phyloP scores from a whole-genome alignment of 2,113 vertebrate genomes.

The Ardeotis arabs region DNA sequence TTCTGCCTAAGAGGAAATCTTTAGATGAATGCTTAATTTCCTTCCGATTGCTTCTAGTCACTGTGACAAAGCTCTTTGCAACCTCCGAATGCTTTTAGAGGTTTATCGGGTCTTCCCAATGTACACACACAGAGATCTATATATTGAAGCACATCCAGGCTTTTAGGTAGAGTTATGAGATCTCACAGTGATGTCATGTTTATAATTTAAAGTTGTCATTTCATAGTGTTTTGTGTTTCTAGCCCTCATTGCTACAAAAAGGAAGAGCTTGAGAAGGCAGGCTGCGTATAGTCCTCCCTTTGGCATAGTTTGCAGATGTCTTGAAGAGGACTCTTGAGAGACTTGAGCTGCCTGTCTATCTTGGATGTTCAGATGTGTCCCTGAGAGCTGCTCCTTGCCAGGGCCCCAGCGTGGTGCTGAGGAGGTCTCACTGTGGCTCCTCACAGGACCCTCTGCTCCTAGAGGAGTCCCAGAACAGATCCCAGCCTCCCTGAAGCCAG shows the following conservation, averaged over 20 bases:
- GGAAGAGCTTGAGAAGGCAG: not conserved
- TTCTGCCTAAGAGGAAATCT: not conserved
- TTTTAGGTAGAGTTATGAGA: not conserved
- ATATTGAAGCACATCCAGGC: not conserved
- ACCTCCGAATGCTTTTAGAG: not conserved
- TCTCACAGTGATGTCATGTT: not conserved
- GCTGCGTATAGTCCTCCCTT: not conserved
- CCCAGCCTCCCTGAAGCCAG: not conserved
- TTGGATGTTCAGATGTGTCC: not conserved
- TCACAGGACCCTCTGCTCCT: not conserved
- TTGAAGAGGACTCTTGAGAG: not conserved
- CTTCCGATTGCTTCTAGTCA: not conserved
- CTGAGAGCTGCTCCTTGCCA: not conserved
- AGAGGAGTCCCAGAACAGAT: not conserved
- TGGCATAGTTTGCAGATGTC: not conserved
- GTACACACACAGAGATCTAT: not conserved
- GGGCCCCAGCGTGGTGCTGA: not conserved
- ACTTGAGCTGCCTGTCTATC: not conserved
- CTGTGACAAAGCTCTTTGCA: not conserved
- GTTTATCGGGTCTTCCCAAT: not conserved
- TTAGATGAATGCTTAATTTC: constrained; percentile 1
- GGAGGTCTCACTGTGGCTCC: not conserved
- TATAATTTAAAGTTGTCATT: not conserved
- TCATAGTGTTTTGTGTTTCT: not conserved
- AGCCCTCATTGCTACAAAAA: not conserved